Evolutionary conservation across 92 coral and sea anemone genomes (phyloP).

Genomic region (Epizoanthus rinbou): DNA sequence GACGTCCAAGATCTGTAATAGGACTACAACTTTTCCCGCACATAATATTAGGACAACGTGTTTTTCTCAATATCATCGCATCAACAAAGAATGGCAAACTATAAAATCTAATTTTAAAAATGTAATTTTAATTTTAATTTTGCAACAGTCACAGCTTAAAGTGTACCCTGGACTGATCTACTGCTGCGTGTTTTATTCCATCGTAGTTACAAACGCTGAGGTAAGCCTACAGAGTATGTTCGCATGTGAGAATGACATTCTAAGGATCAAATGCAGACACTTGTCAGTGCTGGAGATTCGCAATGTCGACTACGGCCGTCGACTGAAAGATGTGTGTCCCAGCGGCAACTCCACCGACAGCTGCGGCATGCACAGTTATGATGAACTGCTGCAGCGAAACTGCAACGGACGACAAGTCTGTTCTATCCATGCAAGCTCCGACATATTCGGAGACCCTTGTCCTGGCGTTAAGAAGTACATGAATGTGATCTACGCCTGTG

Average conservation of each 20-base stretch:
- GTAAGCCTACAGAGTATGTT: background rate
- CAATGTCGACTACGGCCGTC: conserved; percentile 29
- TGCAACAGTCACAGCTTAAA: too few relatives aligned
- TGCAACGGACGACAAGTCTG: conserved; percentile 46
- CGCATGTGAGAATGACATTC: conserved; percentile 29
- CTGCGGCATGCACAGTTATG: conserved; percentile 9
- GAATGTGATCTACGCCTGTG: conserved; percentile 54
- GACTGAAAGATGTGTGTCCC: conserved; percentile 23
- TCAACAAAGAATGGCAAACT: too few relatives aligned
- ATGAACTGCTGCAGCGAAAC: conserved; percentile 10
- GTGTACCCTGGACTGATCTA: too few relatives aligned
- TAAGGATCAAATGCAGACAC: conserved; percentile 14
- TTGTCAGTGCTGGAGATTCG: conserved; percentile 15
- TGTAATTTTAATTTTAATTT: too few relatives aligned
- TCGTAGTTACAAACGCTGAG: conserved; percentile 25
- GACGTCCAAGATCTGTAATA: too few relatives aligned
- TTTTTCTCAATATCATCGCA: too few relatives aligned
- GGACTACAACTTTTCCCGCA: too few relatives aligned
- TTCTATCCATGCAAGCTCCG: conserved; percentile 22
- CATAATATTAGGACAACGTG: too few relatives aligned
- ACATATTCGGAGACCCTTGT: conserved; percentile 51
- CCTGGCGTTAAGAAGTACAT: conserved; percentile 49
- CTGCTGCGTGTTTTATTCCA: background rate
- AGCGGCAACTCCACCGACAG: conserved; percentile 7
- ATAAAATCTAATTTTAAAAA: too few relatives aligned